Percentiles rank a stretch among this genome's conserved stretches.
These are phyloP conservation scores for Lagocephalus sceleratus DNA, from an alignment of 2,797 vertebrate genomes.

Conservation along the genomic window DNA sequence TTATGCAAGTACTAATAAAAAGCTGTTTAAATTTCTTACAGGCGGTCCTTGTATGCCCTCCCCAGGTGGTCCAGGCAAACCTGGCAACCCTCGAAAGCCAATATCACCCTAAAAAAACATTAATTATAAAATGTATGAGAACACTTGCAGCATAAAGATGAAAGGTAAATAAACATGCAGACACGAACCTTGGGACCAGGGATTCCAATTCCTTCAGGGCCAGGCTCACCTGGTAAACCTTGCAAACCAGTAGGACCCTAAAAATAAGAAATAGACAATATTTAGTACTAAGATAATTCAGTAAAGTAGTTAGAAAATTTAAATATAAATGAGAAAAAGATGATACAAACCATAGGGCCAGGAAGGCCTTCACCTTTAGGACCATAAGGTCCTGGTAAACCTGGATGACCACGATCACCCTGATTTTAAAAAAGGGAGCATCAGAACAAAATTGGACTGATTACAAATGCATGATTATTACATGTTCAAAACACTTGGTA, in stretches of 20 bases:
- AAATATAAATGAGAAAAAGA: not conserved
- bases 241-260: slow-evolving; percentile 83
- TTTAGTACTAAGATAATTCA: not conserved
- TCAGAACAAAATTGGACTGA: not conserved
- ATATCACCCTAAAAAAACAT: slow-evolving; percentile 80
- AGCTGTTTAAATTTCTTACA: slow-evolving; percentile 69
- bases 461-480: not conserved
- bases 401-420: slow-evolving; percentile 84
- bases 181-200: slow-evolving; percentile 85
- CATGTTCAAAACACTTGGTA: not conserved
- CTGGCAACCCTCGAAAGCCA: slow-evolving; percentile 83
- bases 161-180: not conserved
- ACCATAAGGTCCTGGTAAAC: slow-evolving; percentile 79
- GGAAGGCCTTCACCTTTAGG: slow-evolving; percentile 86
- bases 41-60: slow-evolving; percentile 84
- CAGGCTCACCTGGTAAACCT: slow-evolving; percentile 81
- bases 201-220: slow-evolving; percentile 83
- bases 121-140: not conserved
- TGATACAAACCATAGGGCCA: slow-evolving; percentile 80
- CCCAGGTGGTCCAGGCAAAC: slow-evolving; percentile 82
- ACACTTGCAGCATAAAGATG: not conserved
- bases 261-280: not conserved
- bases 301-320: not conserved
- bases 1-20: not conserved
- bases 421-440: slow-evolving; percentile 46